A percentile compares a stretch with the other conserved stretches of the same genome.
Evolutionary conservation across 2,797 vertebrate genomes (phyloP).

Genomic region (Sebastes iracundus): DNA sequence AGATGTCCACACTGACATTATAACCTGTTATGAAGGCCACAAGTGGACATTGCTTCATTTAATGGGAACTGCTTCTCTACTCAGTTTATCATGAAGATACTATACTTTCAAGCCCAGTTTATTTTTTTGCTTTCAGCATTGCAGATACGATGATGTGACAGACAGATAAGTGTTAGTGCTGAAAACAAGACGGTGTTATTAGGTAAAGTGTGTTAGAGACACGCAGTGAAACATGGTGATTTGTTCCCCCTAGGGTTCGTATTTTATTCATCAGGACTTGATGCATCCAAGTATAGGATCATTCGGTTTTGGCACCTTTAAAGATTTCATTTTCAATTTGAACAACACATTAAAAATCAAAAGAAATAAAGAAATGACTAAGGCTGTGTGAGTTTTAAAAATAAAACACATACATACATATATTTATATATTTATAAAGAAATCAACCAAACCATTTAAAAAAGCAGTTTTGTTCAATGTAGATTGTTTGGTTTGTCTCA

Average conservation of each 20-base stretch:
- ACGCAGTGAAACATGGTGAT: slow-evolving; percentile 66
- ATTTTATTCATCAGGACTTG: slow-evolving; percentile 87
- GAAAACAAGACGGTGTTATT: neutral
- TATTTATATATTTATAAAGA: slow-evolving; percentile 78
- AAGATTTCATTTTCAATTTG: slow-evolving; percentile 83
- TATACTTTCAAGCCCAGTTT: neutral
- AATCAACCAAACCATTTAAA: slow-evolving; percentile 77
- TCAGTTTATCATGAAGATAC: neutral
- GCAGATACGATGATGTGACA: neutral
- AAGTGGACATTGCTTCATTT: neutral
- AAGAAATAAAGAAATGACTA: slow-evolving; percentile 79
- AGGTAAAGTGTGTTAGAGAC: slow-evolving; percentile 59
- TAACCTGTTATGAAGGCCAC: neutral
- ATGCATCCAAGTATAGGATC: slow-evolving; percentile 87
- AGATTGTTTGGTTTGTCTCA: slow-evolving; percentile 78
- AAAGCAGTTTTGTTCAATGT: slow-evolving; percentile 78
- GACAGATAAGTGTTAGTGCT: neutral
- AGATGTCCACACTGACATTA: neutral
- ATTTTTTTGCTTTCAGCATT: neutral
- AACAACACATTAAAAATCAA: slow-evolving; percentile 82
- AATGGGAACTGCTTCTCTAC: neutral
- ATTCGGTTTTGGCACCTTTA: slow-evolving; percentile 88
- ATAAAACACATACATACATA: slow-evolving; percentile 78
- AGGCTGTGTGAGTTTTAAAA: slow-evolving; percentile 84
- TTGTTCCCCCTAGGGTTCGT: slow-evolving; percentile 82